Base-by-base conservation (phyloP, 2,113 vertebrate species). In the Motacilla tschutschensis region DNA sequence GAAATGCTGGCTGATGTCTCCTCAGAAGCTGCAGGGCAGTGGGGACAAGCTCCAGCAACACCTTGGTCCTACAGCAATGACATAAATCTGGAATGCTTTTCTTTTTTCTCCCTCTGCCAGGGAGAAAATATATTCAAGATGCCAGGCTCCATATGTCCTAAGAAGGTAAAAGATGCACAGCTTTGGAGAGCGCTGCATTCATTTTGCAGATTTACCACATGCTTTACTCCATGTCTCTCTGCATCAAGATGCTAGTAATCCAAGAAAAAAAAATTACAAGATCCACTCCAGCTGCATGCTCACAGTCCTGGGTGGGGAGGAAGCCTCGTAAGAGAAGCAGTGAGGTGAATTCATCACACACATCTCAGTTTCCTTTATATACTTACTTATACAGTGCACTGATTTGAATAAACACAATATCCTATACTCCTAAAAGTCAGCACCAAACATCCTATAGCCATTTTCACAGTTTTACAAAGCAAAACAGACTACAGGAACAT, bases 191-290 rank as follows among this genome's bases (percentile, higher is more conserved):
- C 1, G 18, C 17, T 6, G 3, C 43, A 48, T 38, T 83, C 2
- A 7, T 10, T 6, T 0, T 55, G 35, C 3, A 4, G 12, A 36
- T 51, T 70, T 63, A 59, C 14, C 36, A 31, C 0, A 5, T 36
- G n/a, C 44, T 69, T 73, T 67, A 58, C 21, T 63, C 18, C 17
- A 4, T 11, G 11, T 12, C 21, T 19, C 14, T 17, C 50, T 59
- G 35, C 31, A 54, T 20, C 29, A 53, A 44, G 24, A 38, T 24
- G n/a, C 22, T 41, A 31, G 17, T 50, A 81, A 79, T 9, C 8
- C 22, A 31, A 78, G 18, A 22, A 47, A 44, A 43, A 57, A 31
- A 24, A 65, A 13, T 2, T 9, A 28, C 24, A 81, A 54, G n/a
- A 74, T 48, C n/a, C 35, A 53, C 28, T 64, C 18, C 60, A 77